Percentiles rank a stretch among this genome's conserved stretches.
Evolutionary conservation across 2,113 vertebrate species (phyloP).

Genomic region (Myotis davidii): DNA sequence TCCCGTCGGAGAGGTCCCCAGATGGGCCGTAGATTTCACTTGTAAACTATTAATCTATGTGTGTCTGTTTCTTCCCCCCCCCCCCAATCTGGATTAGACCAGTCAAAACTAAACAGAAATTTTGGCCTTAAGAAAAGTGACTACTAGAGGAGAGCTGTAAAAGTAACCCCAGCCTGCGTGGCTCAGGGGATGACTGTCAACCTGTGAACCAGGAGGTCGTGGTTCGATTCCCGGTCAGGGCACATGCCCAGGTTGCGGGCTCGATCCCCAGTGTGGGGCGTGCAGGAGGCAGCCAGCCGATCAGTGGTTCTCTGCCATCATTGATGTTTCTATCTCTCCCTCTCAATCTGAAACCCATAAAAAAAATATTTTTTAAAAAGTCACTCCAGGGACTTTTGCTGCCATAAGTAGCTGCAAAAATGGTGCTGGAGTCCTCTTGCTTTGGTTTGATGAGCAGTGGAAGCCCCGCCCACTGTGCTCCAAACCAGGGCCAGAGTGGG

Average conservation of each 20-base stretch:
- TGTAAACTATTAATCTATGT: constrained; percentile 78
- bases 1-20: constrained; percentile 65
- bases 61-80: neutral
- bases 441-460: accelerated
- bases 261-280: too few species aligned
- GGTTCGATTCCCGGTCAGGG: too few species aligned
- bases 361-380: neutral
- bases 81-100: constrained; percentile 68
- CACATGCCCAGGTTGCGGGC: too few species aligned
- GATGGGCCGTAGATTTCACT: constrained; percentile 77
- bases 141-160: constrained; percentile 49
- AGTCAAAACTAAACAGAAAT: constrained; percentile 81
- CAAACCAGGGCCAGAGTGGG: neutral
- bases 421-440: accelerated
- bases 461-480: accelerated
- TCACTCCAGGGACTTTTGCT: neutral
- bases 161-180: neutral
- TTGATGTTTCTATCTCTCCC: too few species aligned
- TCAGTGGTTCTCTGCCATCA: too few species aligned
- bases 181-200: too few species aligned
- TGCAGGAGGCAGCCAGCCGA: too few species aligned
- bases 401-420: neutral
- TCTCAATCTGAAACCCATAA: too few species aligned
- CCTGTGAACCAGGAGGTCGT: too few species aligned
- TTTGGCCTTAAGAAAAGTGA: constrained; percentile 82